A percentile compares a stretch with the other conserved stretches of the same genome.
Evolutionary conservation across 2,888 invertebrate genomes (phyloP).

Genomic region (Chrysolina haemoptera): DNA sequence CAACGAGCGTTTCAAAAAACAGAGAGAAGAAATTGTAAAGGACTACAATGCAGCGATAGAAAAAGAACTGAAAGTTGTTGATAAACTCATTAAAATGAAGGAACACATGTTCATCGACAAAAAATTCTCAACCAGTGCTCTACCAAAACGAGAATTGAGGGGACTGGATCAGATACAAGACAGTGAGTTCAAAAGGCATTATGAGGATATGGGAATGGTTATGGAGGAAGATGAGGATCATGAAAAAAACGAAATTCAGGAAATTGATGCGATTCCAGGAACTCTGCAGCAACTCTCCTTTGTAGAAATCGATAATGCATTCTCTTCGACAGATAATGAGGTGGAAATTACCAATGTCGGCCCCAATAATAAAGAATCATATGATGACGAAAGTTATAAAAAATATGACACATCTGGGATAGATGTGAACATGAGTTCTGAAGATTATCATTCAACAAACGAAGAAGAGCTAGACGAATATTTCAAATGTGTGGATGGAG

Average conservation of each 20-base stretch:
- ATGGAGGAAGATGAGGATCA: conserved; percentile 42
- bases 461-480: conserved; percentile 44
- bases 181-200: conserved; percentile 50
- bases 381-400: not conserved
- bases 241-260: conserved; percentile 40
- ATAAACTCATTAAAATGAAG: conserved; percentile 48
- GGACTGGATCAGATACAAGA: conserved; percentile 34
- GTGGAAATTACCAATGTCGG: conserved; percentile 13
- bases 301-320: not conserved
- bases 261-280: conserved; percentile 35
- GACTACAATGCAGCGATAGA: conserved; percentile 61
- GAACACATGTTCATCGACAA: conserved; percentile 36
- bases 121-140: not conserved
- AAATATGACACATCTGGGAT: not conserved
- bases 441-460: conserved; percentile 39
- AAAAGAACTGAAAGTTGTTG: conserved; percentile 53
- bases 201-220: conserved; percentile 54
- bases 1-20: conserved; percentile 49
- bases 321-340: not conserved
- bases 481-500: conserved; percentile 43
- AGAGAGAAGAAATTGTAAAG: conserved; percentile 55
- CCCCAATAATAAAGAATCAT: not conserved
- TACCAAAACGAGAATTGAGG: conserved; percentile 21
- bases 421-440: conserved; percentile 25
- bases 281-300: not conserved